Conservation (phyloP, 2,113 vertebrate species). For the Psephotus haematonotus region DNA sequence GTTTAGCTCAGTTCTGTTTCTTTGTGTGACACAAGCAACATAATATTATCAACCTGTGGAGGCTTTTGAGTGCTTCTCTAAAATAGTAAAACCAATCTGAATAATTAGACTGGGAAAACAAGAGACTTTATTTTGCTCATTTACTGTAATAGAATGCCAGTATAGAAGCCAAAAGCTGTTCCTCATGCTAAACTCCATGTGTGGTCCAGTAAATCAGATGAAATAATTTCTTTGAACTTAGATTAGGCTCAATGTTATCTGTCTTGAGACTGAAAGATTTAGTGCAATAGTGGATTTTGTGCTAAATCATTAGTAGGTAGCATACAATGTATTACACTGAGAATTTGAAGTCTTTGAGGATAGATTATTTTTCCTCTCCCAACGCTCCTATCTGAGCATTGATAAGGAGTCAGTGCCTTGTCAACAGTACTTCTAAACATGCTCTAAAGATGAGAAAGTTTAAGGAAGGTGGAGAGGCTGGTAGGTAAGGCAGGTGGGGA, state of each 20-base stretch:
- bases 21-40: background rate
- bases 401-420: background rate
- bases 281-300: background rate
- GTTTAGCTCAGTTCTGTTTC: background rate
- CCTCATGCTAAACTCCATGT: background rate
- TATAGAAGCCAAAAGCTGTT: background rate
- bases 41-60: background rate
- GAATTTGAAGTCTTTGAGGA: background rate
- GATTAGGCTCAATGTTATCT: background rate
- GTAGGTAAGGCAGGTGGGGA: background rate
- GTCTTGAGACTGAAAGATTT: background rate
- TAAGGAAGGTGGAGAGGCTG: background rate
- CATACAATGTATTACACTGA: background rate
- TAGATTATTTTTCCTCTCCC: background rate
- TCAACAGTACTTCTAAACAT: background rate
- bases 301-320: background rate
- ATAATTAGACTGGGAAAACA: background rate
- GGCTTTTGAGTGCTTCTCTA: background rate
- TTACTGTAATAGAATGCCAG: background rate
- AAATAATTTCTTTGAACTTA: background rate
- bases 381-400: background rate
- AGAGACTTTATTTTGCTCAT: background rate
- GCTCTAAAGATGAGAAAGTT: background rate
- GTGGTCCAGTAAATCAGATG: background rate
- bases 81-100: background rate